A percentile compares a stretch with the other conserved stretches of the same genome.
These are phyloP conservation scores for Pandemis heparana DNA, from an alignment of 2,888 invertebrate genomes.

Conservation along the genomic window DNA sequence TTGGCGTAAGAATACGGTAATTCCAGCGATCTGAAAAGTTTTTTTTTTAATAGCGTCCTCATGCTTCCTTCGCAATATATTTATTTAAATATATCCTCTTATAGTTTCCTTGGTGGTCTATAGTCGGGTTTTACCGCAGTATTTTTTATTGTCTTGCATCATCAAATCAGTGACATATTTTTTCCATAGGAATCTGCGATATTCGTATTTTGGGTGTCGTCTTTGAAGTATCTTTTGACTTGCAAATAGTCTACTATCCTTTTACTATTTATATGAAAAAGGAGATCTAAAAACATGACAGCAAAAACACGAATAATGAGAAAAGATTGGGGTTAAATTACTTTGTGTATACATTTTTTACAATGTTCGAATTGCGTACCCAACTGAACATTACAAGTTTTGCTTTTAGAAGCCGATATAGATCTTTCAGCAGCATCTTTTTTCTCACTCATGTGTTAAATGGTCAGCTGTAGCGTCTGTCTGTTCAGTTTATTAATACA, in stretches of 20 bases:
- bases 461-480: neutral
- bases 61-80: constrained; percentile 50
- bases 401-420: neutral
- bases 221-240: too few relatives aligned
- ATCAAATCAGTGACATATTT: too few relatives aligned
- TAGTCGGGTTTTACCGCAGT: constrained; percentile 32
- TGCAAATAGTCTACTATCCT: too few relatives aligned
- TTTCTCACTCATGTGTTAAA: neutral
- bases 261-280: too few relatives aligned
- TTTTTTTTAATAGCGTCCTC: constrained; percentile 48
- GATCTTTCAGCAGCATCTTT: neutral
- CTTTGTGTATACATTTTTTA: neutral
- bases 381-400: neutral
- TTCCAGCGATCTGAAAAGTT: constrained; percentile 68
- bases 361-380: neutral
- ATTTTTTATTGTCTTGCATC: neutral
- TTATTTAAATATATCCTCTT: constrained; percentile 47
- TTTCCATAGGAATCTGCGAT: too few relatives aligned
- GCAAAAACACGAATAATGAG: too few relatives aligned
- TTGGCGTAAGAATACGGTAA: constrained; percentile 57
- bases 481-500: neutral
- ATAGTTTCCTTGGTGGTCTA: constrained; percentile 14
- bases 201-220: too few relatives aligned
- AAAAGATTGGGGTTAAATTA: neutral
- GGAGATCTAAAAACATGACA: too few relatives aligned